phyloP scores from a whole-genome alignment of 1,140 invertebrate genomes.

The Cotesia vestalis region DNA sequence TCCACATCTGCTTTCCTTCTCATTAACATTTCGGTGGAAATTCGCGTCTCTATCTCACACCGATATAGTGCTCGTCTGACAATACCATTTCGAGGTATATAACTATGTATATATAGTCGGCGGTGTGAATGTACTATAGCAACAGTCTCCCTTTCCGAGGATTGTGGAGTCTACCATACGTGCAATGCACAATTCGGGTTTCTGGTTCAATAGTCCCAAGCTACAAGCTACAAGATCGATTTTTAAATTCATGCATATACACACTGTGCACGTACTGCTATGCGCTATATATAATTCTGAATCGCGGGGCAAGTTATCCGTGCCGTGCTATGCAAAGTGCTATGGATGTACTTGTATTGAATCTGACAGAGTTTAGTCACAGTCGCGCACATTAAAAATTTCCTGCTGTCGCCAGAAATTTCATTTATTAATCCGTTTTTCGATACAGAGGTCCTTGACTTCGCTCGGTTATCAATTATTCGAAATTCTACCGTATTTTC shows the following conservation, averaged over 20 bases:
- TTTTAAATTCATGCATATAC: not conserved
- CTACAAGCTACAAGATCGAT: conserved; percentile 11
- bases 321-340: too few relatives aligned
- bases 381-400: conserved; percentile 12
- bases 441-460: too few relatives aligned
- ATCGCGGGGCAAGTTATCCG: too few relatives aligned
- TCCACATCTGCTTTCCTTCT: not conserved
- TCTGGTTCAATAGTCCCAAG: conserved; percentile 27
- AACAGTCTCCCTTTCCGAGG: not conserved
- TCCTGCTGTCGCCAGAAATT: not conserved
- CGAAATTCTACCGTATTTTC: too few relatives aligned
- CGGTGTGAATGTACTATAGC: not conserved
- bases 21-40: not conserved
- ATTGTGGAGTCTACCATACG: not conserved
- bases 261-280: too few relatives aligned
- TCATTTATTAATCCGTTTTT: too few relatives aligned
- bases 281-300: not conserved
- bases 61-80: too few relatives aligned
- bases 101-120: not conserved
- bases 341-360: not conserved
- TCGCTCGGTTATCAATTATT: too few relatives aligned
- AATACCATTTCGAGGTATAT: not conserved
- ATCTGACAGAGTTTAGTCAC: not conserved
- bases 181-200: conserved; percentile 22
- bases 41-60: too few relatives aligned